Conservation (phyloP, 2,797 vertebrate species). For the Pseudotriccus pelzelni region DNA sequence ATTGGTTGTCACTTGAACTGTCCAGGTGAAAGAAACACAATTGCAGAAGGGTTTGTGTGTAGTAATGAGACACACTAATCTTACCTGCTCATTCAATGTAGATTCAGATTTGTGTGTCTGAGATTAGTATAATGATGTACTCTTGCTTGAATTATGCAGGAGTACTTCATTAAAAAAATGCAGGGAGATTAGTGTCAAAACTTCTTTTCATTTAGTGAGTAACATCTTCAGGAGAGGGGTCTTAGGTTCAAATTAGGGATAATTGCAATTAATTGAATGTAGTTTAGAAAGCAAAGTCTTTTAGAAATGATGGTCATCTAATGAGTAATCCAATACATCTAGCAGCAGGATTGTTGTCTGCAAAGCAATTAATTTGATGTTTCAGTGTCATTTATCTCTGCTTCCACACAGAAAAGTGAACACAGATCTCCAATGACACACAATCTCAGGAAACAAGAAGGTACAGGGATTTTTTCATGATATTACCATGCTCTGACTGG, state of each 20-base stretch:
- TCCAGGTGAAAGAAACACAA: neutral
- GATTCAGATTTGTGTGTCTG: conserved; percentile 39
- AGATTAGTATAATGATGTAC: neutral
- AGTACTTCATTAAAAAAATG: neutral
- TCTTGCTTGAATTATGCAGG: conserved; percentile 22
- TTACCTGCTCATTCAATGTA: conserved; percentile 20
- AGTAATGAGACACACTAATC: neutral
- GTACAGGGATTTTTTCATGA: neutral
- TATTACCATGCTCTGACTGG: neutral
- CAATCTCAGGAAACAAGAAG: neutral
- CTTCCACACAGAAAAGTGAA: neutral
- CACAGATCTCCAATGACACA: neutral
- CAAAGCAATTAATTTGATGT: conserved; percentile 23
- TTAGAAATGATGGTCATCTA: conserved; percentile 25
- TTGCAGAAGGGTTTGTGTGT: neutral
- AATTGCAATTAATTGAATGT: conserved; percentile 41
- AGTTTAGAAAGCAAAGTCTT: conserved; percentile 41
- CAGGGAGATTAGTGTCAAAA: conserved; percentile 35
- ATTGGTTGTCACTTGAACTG: neutral
- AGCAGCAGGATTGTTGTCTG: neutral
- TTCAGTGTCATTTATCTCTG: conserved; percentile 35
- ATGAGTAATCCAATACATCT: neutral
- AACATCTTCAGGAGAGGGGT: neutral
- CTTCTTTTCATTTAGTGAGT: conserved; percentile 23
- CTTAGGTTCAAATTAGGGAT: conserved; percentile 27